A percentile compares a stretch with the other conserved stretches of the same genome.
phyloP scores from a whole-genome alignment of 2,888 invertebrate genomes.

The Gortyna flavago region DNA sequence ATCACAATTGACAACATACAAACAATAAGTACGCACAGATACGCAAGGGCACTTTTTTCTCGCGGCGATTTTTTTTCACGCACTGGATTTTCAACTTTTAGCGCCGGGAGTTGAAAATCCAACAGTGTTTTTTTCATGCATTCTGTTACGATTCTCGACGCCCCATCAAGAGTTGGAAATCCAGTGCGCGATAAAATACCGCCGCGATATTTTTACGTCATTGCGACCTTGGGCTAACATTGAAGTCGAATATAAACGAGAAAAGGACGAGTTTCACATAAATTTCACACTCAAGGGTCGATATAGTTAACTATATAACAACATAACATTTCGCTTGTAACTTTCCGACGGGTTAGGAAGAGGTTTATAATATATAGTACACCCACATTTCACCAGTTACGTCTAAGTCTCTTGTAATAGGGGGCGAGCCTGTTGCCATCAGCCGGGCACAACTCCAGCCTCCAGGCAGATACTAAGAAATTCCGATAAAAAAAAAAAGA shows the following conservation, averaged over 20 bases:
- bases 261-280: conserved; percentile 10
- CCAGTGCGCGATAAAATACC: neutral
- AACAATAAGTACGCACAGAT: conserved; percentile 19
- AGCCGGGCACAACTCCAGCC: neutral
- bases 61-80: neutral
- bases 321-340: no score
- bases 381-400: neutral
- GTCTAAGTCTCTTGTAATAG: neutral
- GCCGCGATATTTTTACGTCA: neutral
- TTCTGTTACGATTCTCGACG: no score
- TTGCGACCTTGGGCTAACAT: neutral
- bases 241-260: conserved; percentile 16
- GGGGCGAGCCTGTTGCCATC: neutral
- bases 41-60: no score
- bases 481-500: no score
- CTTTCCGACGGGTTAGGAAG: no score
- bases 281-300: neutral
- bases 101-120: neutral
- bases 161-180: neutral
- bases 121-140: neutral
- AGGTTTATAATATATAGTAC: no score
- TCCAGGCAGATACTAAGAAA: neutral
- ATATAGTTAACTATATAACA: neutral
- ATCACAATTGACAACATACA: conserved; percentile 55
- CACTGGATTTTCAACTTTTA: neutral